A percentile compares a stretch with the other conserved stretches of the same genome.
Evolutionary conservation across 2,113 vertebrate species (phyloP).

Genomic region (Eonycteris spelaea): DNA sequence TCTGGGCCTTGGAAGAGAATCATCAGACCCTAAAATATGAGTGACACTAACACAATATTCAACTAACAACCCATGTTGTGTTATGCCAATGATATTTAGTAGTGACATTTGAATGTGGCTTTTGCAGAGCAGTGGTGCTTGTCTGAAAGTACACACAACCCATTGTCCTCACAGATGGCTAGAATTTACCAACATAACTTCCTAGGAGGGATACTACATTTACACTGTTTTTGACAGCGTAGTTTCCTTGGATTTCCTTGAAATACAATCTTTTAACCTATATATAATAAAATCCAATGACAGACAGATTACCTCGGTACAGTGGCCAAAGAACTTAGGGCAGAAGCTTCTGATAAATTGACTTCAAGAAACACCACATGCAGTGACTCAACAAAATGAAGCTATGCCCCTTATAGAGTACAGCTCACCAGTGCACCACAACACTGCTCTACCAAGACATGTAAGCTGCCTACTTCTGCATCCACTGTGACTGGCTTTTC

Average conservation of each 20-base stretch:
- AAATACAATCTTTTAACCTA: neutral
- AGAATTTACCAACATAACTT: neutral
- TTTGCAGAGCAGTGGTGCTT: neutral
- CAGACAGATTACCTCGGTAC: neutral
- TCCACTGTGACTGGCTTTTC: neutral
- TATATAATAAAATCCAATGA: neutral
- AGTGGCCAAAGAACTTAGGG: neutral
- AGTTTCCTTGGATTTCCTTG: neutral
- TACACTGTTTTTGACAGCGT: neutral
- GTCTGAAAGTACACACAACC: neutral
- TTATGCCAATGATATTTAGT: neutral
- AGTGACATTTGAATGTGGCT: neutral
- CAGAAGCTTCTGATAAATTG: neutral
- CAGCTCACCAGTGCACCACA: rapidly evolving
- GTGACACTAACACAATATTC: neutral
- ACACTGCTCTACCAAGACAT: neutral
- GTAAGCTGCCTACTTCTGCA: neutral
- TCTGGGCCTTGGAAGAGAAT: neutral
- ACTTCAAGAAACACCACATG: neutral
- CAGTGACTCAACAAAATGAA: neutral
- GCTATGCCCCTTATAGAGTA: neutral
- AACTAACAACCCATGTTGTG: neutral
- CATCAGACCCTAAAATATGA: neutral
- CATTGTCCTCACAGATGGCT: neutral
- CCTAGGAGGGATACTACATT: neutral